Conservation (phyloP, 2,888 invertebrate species). For the Gnatocerus cornutus region DNA sequence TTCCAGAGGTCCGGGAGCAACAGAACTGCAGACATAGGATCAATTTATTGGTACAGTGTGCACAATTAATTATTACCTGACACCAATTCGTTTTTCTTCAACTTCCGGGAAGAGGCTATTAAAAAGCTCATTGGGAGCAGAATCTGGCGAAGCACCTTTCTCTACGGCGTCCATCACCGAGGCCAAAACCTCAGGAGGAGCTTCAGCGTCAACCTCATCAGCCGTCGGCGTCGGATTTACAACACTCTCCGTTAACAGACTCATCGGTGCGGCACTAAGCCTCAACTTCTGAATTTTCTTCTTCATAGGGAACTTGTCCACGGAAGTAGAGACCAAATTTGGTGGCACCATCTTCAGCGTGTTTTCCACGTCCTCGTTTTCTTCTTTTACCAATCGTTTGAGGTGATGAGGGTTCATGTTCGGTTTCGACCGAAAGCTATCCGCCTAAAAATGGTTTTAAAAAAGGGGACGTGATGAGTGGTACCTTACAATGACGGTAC, state of each 20-base stretch:
- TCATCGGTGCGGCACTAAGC: conserved; percentile 62
- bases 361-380: conserved; percentile 65
- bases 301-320: conserved; percentile 61
- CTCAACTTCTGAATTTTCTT: conserved; percentile 62
- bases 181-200: conserved; percentile 66
- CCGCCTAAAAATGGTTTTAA: conserved; percentile 1
- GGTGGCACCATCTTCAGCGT: conserved; percentile 64
- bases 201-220: conserved; percentile 64
- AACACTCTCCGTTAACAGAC: conserved; percentile 61
- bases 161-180: conserved; percentile 67
- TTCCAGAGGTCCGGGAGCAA: conserved; percentile 65
- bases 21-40: conserved; percentile 57
- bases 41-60: conserved; percentile 17
- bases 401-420: conserved; percentile 60
- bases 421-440: conserved; percentile 17
- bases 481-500: conserved; percentile 40
- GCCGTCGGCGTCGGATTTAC: conserved; percentile 60
- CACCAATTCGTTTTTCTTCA: conserved; percentile 36
- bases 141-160: conserved; percentile 63
- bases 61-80: conserved; percentile 11
- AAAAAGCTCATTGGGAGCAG: conserved; percentile 64
- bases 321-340: conserved; percentile 59
- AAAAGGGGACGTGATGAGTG: background rate
- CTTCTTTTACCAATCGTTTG: conserved; percentile 64
- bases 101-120: conserved; percentile 63